phyloP scores from a whole-genome alignment of 2,113 vertebrate genomes.

The Dipodomys stephensi region DNA sequence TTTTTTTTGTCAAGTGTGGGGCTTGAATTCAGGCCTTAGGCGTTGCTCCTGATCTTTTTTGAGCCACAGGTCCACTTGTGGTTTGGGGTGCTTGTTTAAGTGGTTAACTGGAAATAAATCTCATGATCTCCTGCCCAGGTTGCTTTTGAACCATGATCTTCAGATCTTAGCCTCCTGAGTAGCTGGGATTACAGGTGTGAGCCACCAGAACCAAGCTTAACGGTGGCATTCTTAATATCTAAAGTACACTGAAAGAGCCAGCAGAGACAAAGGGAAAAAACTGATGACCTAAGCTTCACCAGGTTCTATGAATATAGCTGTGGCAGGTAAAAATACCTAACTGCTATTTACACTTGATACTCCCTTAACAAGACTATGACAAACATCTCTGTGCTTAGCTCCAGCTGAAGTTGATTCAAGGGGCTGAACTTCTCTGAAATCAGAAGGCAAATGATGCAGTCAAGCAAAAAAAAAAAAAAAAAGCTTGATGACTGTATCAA shows the following conservation, averaged over 20 bases:
- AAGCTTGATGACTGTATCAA: conserved; percentile 5
- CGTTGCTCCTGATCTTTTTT: too few species aligned
- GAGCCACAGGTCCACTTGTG: too few species aligned
- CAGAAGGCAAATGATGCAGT: conserved; percentile 5
- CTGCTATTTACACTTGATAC: background rate
- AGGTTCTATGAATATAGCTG: background rate
- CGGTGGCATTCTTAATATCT: background rate
- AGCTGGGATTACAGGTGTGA: too few species aligned
- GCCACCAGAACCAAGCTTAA: too few species aligned
- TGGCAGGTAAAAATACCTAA: background rate
- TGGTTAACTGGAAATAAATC: too few species aligned
- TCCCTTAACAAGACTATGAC: background rate
- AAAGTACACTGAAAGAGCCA: conserved; percentile 25
- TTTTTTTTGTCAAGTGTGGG: too few species aligned
- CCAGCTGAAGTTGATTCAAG: background rate
- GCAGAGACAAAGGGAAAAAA: background rate
- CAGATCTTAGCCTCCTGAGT: too few species aligned
- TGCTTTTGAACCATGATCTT: too few species aligned
- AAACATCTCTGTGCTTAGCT: background rate
- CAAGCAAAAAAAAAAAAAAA: too few species aligned
- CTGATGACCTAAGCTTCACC: background rate
- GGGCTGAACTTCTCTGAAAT: conserved; percentile 47
- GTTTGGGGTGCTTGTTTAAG: too few species aligned
- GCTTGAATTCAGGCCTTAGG: too few species aligned
- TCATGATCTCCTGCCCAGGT: too few species aligned